These are phyloP conservation scores for Yponomeuta evonymella DNA, from an alignment of 2,888 invertebrate genomes.

Conservation along the genomic window DNA sequence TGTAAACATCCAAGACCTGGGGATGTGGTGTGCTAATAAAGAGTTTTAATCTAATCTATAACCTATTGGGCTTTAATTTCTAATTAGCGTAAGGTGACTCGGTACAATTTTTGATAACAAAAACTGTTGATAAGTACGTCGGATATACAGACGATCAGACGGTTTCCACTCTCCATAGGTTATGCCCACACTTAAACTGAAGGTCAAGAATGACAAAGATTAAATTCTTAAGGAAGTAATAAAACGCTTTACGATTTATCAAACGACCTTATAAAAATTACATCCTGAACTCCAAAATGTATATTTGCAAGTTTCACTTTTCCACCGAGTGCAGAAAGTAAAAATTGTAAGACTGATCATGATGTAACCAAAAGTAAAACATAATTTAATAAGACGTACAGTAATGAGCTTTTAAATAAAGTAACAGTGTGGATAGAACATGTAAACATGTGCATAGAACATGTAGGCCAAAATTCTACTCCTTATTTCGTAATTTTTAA, in stretches of 20 bases:
- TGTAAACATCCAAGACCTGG: too few species aligned
- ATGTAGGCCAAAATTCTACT: too few species aligned
- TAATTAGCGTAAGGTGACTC: background rate
- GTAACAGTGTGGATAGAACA: too few species aligned
- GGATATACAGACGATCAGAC: background rate
- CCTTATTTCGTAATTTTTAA: too few species aligned
- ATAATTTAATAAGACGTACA: too few species aligned
- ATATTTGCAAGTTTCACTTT: background rate
- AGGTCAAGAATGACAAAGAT: background rate
- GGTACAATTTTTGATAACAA: background rate
- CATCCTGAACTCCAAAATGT: background rate
- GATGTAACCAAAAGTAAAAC: too few species aligned
- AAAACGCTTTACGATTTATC: background rate
- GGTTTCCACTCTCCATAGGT: background rate
- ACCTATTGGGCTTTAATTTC: conserved; percentile 7
- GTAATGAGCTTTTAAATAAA: too few species aligned
- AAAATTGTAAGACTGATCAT: too few species aligned
- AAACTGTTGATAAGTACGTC: background rate
- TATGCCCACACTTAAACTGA: conserved; percentile 6
- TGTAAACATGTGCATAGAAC: too few species aligned
- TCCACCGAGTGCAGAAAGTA: too few species aligned
- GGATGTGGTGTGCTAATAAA: too few species aligned
- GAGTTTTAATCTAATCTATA: too few species aligned
- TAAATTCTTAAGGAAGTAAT: background rate
- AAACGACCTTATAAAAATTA: background rate